These are phyloP conservation scores for Aricia artaxerxes DNA, from an alignment of 2,888 invertebrate genomes.

Conservation along the genomic window DNA sequence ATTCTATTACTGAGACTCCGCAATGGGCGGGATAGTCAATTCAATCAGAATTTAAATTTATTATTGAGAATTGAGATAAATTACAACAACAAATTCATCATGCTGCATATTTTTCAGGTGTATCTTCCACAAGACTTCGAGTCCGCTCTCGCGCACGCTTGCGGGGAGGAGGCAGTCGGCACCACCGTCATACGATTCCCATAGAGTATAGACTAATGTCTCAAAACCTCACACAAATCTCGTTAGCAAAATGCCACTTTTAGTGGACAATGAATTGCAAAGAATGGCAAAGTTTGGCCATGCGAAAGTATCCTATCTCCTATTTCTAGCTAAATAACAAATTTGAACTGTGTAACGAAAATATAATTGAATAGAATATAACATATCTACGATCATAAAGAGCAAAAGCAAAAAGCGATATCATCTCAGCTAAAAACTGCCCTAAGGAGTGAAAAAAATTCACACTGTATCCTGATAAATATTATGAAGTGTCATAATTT, in stretches of 20 bases:
- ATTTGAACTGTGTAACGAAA: background rate
- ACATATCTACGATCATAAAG: background rate
- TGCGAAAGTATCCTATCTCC: background rate
- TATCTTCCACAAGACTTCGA: slow-evolving; percentile 73
- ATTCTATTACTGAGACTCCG: too few species aligned
- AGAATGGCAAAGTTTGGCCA: background rate
- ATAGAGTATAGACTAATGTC: slow-evolving; percentile 48
- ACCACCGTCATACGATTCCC: slow-evolving; percentile 72
- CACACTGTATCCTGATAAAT: background rate
- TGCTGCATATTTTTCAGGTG: slow-evolving; percentile 51
- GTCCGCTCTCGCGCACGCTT: slow-evolving; percentile 69
- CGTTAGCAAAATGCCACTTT: background rate
- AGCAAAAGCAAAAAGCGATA: background rate
- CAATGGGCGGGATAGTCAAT: too few species aligned
- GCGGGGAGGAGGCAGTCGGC: slow-evolving; percentile 70
- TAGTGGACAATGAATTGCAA: background rate
- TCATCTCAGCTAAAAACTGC: slow-evolving; percentile 1
- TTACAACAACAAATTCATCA: too few species aligned
- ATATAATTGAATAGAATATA: background rate
- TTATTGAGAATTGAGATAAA: too few species aligned
- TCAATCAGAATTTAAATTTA: too few species aligned
- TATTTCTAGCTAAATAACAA: background rate
- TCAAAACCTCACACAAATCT: slow-evolving; percentile 11
- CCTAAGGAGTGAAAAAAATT: background rate
- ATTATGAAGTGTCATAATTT: background rate